Conservation (phyloP, 2,888 invertebrate species). For the Nephrotoma flavescens region DNA sequence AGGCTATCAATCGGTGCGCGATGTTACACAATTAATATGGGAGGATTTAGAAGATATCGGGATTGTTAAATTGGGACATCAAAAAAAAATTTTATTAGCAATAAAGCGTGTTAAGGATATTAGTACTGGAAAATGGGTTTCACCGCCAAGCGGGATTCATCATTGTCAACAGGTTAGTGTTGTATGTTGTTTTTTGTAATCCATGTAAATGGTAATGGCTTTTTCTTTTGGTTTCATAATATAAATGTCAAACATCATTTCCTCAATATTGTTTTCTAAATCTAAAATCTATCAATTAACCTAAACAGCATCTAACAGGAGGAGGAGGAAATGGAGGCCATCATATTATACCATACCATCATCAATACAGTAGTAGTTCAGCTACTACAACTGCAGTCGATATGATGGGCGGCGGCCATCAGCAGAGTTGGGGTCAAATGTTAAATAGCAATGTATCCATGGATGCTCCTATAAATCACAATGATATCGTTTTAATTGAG, state of each 20-base stretch:
- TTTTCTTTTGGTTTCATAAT: background rate
- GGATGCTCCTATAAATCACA: slow-evolving; percentile 27
- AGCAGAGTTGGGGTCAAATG: slow-evolving; percentile 21
- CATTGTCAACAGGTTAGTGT: slow-evolving; percentile 18
- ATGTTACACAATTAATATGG: slow-evolving; percentile 92
- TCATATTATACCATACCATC: background rate
- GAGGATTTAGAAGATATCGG: slow-evolving; percentile 98
- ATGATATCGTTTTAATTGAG: slow-evolving; percentile 33
- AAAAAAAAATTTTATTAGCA: slow-evolving; percentile 94
- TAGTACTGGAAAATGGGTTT: slow-evolving; percentile 62
- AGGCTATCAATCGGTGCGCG: slow-evolving; percentile 86
- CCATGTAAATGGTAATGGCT: background rate
- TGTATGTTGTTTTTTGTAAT: background rate
- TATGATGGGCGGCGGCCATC: slow-evolving; percentile 23
- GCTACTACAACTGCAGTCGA: slow-evolving; percentile 25
- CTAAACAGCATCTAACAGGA: background rate
- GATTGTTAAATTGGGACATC: slow-evolving; percentile 86
- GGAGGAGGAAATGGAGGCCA: background rate
- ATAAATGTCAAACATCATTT: background rate
- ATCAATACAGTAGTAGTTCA: background rate
- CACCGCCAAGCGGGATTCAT: slow-evolving; percentile 33
- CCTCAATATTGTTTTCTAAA: background rate
- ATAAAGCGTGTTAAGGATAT: slow-evolving; percentile 93
- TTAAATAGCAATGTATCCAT: slow-evolving; percentile 12
- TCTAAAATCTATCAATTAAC: background rate